phyloP scores from a whole-genome alignment of 1,140 invertebrate genomes.

The Drosophila melanica region DNA sequence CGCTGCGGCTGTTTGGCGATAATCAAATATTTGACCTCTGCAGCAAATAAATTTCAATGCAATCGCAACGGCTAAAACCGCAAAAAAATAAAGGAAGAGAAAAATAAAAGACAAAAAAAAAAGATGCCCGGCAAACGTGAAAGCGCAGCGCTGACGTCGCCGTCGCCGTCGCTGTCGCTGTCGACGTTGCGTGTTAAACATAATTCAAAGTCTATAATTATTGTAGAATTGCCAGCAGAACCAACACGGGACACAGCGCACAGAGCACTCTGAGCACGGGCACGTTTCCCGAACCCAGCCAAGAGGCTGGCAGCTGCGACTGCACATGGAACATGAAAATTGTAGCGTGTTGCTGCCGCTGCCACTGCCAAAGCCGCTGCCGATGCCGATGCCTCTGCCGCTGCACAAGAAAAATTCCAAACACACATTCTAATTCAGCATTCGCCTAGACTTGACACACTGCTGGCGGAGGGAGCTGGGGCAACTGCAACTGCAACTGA shows the following conservation, averaged over 20 bases:
- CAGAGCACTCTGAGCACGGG: constrained; percentile 23
- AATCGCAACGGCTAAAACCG: constrained; percentile 54
- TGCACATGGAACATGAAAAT: constrained; percentile 76
- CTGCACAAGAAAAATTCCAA: constrained; percentile 65
- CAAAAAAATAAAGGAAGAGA: neutral
- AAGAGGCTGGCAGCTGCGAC: constrained; percentile 27
- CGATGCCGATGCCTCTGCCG: neutral
- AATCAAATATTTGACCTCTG: constrained; percentile 83
- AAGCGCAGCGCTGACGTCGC: constrained; percentile 52
- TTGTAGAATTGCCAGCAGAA: constrained; percentile 82
- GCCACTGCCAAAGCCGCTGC: constrained; percentile 15
- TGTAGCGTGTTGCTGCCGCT: constrained; percentile 69
- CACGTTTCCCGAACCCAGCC: constrained; percentile 22
- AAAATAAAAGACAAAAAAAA: constrained; percentile 6
- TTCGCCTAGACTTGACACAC: constrained; percentile 73
- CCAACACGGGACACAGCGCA: constrained; percentile 45
- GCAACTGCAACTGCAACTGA: constrained; percentile 4
- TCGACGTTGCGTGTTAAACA: constrained; percentile 83
- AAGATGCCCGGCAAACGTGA: constrained; percentile 65
- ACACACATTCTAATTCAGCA: constrained; percentile 80
- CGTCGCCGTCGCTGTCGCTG: constrained; percentile 48
- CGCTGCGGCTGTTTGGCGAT: constrained; percentile 64
- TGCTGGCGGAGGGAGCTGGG: constrained; percentile 29
- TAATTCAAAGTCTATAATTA: constrained; percentile 84
- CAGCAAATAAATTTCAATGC: constrained; percentile 82